Percentiles rank a stretch among this genome's conserved stretches.
Evolutionary conservation across 2,888 invertebrate species (phyloP).

Genomic region (Rugalucina vietnamica): DNA sequence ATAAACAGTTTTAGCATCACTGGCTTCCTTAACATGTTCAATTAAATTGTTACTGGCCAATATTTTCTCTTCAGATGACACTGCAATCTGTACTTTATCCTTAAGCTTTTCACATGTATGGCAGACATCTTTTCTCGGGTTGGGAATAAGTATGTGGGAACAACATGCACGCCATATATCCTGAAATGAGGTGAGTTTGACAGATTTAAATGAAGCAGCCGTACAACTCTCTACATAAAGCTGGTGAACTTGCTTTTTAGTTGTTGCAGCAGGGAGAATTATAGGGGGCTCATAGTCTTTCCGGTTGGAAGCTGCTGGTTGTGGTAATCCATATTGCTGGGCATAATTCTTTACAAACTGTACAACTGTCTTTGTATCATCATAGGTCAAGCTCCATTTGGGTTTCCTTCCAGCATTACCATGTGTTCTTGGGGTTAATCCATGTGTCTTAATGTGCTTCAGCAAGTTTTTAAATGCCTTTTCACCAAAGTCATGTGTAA

Average conservation of each 20-base stretch:
- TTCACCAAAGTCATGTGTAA: not conserved
- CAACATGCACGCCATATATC: conserved; percentile 38
- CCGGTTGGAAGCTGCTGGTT: conserved; percentile 5
- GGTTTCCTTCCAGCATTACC: conserved; percentile 20
- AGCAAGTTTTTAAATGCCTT: not conserved
- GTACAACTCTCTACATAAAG: not conserved
- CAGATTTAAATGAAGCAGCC: not conserved
- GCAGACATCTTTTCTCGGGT: conserved; percentile 40
- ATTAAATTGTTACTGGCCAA: conserved; percentile 3
- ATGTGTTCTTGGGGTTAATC: not conserved
- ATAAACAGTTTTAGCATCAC: conserved; percentile 11
- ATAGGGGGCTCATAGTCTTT: conserved; percentile 7
- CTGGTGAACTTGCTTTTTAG: not conserved
- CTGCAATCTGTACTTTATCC: conserved; percentile 17
- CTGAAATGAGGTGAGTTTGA: conserved; percentile 17
- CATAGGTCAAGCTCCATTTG: conserved; percentile 7
- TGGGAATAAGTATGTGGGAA: conserved; percentile 28
- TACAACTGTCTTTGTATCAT: conserved; percentile 1
- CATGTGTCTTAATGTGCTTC: conserved; percentile 3
- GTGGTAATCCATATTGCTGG: conserved; percentile 13
- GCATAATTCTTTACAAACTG: conserved; percentile 19
- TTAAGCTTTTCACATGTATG: conserved; percentile 24
- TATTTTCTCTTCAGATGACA: conserved; percentile 32
- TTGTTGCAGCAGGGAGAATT: conserved; percentile 4
- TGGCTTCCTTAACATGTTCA: conserved; percentile 17